phyloP scores from a whole-genome alignment of 1,140 invertebrate genomes.

The Hormaphis cornu region DNA sequence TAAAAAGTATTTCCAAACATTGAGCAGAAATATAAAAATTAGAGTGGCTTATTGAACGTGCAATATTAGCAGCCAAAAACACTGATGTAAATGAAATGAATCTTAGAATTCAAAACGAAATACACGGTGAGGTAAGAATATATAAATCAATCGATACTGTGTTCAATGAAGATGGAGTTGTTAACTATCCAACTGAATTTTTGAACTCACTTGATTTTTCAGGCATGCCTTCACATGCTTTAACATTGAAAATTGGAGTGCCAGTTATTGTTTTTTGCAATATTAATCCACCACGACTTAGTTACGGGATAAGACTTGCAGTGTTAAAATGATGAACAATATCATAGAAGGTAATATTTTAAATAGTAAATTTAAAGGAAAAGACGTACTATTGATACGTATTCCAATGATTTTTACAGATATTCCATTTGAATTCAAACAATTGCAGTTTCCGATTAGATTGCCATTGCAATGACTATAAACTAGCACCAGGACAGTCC shows the following conservation, averaged over 20 bases:
- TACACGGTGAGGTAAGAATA: too few relatives aligned
- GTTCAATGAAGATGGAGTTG: too few relatives aligned
- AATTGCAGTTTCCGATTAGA: conserved; percentile 48
- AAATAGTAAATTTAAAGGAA: conserved; percentile 39
- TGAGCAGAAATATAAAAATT: too few relatives aligned
- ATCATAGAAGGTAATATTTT: conserved; percentile 19
- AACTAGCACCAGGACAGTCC: too few relatives aligned
- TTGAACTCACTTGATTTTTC: too few relatives aligned
- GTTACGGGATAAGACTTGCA: background rate
- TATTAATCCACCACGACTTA: conserved; percentile 40
- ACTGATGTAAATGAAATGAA: background rate
- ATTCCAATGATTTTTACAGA: conserved; percentile 40
- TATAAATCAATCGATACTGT: too few relatives aligned
- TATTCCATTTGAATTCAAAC: conserved; percentile 43
- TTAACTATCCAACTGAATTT: too few relatives aligned
- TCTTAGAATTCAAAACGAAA: background rate
- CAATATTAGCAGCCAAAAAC: background rate
- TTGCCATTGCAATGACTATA: too few relatives aligned
- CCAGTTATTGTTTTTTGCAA: background rate
- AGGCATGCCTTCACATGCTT: background rate
- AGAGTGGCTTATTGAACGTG: background rate
- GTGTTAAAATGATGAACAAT: background rate
- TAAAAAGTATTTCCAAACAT: too few relatives aligned
- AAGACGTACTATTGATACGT: conserved; percentile 24
- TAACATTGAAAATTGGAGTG: background rate